Evolutionary conservation across 2,113 vertebrate genomes (phyloP).

Genomic region (Tenrec ecaudatus): DNA sequence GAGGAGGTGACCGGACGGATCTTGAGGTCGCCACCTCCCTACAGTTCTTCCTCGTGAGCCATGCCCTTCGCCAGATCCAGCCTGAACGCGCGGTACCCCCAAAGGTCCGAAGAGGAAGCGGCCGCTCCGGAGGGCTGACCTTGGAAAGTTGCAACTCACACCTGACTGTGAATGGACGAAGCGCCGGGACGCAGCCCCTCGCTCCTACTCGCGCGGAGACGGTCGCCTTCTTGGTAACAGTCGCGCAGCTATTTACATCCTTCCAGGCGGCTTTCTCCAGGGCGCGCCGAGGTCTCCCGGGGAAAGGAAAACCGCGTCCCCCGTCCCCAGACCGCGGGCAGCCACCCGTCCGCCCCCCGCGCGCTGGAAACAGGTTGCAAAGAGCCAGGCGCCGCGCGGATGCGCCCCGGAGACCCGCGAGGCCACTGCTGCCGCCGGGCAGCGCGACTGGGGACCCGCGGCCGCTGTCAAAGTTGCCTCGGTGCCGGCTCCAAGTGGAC

Average conservation of each 20-base stretch:
- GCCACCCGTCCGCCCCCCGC: slow-evolving; percentile 61
- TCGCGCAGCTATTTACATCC: slow-evolving; percentile 70
- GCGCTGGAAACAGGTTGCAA: slow-evolving; percentile 75
- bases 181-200: slow-evolving; percentile 66
- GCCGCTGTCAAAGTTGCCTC: slow-evolving; percentile 72
- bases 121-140: slow-evolving; percentile 59
- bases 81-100: background rate
- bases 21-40: slow-evolving; percentile 17
- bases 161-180: slow-evolving; percentile 74
- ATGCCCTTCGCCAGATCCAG: slow-evolving; percentile 30
- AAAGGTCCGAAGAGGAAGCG: background rate
- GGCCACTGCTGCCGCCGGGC: background rate
- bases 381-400: background rate
- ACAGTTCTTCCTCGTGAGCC: slow-evolving; percentile 29
- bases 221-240: slow-evolving; percentile 74
- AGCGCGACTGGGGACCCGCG: background rate
- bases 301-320: slow-evolving; percentile 48
- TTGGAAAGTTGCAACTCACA: slow-evolving; percentile 82
- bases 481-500: slow-evolving; percentile 59
- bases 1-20: background rate
- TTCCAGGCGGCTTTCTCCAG: slow-evolving; percentile 48
- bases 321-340: slow-evolving; percentile 39
- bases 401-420: slow-evolving; percentile 17
- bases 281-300: slow-evolving; percentile 40
- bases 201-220: slow-evolving; percentile 79